Evolutionary conservation across 2,113 vertebrate genomes (phyloP), one percentile per base, ranked within the genome.

Genomic region (Indri indri): DNA sequence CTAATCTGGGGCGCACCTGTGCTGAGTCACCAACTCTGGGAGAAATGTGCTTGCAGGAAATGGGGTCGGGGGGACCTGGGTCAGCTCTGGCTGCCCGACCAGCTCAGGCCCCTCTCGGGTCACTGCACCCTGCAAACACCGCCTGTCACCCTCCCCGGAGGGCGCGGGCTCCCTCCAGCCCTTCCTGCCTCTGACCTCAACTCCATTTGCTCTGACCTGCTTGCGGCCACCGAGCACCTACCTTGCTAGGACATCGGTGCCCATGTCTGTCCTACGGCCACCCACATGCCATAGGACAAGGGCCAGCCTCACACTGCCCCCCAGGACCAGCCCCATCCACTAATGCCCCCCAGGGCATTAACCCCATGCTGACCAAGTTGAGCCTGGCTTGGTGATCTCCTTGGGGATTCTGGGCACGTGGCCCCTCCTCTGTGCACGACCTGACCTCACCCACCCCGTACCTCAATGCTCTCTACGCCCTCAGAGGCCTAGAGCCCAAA

Each of bases 191-290:
- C 37, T 11, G 34, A 70, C 40, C 66, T 57, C 18, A 66, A 20
- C 40, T 22, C 23, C 8, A 20, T 68, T 10, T 74, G 37, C 45
- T 57, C 59, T n/a, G 66, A 57, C 10, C 2, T 3, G 47, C 14
- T 34, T 1, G 0, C 1, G 22, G 37, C 42, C 52, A 6, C 42
- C 52, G 1, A 4, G 2, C 14, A 13, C 23, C 59, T 45, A 12
- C 6, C 9, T 47, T 9, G 0, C 8, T 76, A 40, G 9, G 22
- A 5, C 6, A 3, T 40, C 37, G 54, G 45, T 22, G 12, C 42
- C 40, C 23, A 23, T 3, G 7, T 30, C 4, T 3, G 0, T 2
- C n/a, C 30, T 45, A 8, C 0, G 37, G 34, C 79, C 12, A 42
- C 37, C 5, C 8, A 12, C 57, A 12, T 37, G 34, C n/a, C n/a